phyloP scores from a whole-genome alignment of 2,113 vertebrate genomes.

The Grammomys dolichurus region DNA sequence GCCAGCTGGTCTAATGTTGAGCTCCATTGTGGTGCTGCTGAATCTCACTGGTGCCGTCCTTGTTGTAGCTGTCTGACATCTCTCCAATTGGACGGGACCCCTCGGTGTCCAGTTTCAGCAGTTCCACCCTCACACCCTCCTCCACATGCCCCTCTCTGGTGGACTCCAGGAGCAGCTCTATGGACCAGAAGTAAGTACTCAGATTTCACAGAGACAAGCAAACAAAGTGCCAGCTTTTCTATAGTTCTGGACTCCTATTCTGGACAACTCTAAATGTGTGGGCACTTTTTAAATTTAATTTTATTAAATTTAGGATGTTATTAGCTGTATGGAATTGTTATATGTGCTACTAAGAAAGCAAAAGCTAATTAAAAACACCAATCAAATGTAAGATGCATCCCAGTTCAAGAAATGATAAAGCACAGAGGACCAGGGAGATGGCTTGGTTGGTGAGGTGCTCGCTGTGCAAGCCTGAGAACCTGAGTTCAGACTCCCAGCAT shows the following conservation, averaged over 20 bases:
- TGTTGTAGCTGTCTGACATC: constrained; percentile 94
- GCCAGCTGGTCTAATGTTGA: neutral
- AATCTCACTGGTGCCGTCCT: neutral
- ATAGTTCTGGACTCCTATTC: neutral
- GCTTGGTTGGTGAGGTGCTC: neutral
- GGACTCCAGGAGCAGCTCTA: constrained; percentile 93
- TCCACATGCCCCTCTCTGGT: constrained; percentile 98
- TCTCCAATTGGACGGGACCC: constrained; percentile 95
- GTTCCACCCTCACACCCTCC: constrained; percentile 98
- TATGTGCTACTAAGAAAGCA: neutral
- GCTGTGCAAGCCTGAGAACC: neutral
- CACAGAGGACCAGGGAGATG: neutral
- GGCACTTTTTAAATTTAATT: neutral
- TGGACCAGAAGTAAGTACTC: constrained; percentile 94
- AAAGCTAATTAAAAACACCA: neutral
- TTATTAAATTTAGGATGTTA: neutral
- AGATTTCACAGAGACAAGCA: neutral
- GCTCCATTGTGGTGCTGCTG: neutral
- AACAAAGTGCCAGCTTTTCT: neutral
- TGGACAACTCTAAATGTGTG: neutral
- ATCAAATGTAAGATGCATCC: neutral
- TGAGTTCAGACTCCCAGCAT: neutral
- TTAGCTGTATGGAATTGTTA: neutral
- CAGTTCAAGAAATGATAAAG: neutral
- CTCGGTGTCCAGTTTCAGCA: constrained; percentile 98